Percentiles rank a stretch among this genome's conserved stretches.
phyloP scores from a whole-genome alignment of 2,888 invertebrate species.

The Campoplex capitator region DNA sequence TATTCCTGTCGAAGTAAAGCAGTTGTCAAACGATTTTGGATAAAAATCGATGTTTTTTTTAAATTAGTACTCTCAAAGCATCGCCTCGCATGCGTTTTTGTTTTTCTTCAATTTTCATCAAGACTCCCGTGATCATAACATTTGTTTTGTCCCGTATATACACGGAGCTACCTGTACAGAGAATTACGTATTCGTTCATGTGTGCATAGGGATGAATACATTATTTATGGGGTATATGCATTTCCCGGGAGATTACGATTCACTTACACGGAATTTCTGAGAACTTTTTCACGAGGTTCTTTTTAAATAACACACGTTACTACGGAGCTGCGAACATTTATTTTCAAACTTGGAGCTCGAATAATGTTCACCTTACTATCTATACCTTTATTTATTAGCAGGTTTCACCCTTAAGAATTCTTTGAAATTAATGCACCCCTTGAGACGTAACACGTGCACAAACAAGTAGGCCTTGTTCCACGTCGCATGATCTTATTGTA shows the following conservation, averaged over 20 bases:
- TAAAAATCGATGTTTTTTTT: not conserved
- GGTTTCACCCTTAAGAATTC: slow-evolving; percentile 18
- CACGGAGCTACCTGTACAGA: not conserved
- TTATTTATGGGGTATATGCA: slow-evolving; percentile 1
- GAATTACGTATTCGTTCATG: slow-evolving; percentile 5
- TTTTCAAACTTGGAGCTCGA: not conserved
- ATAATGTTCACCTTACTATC: not conserved
- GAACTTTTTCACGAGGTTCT: not conserved
- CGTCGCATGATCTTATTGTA: slow-evolving; percentile 40
- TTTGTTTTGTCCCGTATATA: not conserved
- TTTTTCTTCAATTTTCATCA: not conserved
- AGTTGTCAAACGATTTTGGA: not conserved
- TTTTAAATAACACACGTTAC: not conserved
- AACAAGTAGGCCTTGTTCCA: slow-evolving; percentile 10
- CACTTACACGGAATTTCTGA: slow-evolving; percentile 33
- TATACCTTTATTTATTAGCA: not conserved
- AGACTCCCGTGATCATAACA: not conserved
- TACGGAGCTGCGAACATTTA: not conserved
- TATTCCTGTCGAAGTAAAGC: not conserved
- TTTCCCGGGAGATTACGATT: slow-evolving; percentile 33
- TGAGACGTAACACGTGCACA: slow-evolving; percentile 6
- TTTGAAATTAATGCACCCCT: slow-evolving; percentile 18
- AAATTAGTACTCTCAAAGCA: no score
- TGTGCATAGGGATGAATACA: slow-evolving; percentile 8
- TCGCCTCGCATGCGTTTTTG: not conserved